These are phyloP conservation scores for Clarias gariepinus DNA, from an alignment of 2,113 vertebrate genomes.

Conservation along the genomic window DNA sequence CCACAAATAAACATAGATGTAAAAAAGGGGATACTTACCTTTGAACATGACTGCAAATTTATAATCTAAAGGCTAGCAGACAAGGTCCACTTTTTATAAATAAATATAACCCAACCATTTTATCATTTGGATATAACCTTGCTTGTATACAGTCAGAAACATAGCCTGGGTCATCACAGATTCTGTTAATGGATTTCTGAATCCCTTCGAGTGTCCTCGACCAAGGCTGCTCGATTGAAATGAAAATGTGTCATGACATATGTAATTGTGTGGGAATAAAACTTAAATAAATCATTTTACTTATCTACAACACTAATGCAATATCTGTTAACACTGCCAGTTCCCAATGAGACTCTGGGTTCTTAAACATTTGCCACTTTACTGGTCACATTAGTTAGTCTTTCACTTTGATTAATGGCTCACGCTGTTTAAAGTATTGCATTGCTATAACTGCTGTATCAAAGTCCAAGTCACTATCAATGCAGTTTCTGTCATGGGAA, in stretches of 20 bases:
- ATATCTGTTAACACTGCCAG: slow-evolving; percentile 36
- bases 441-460: background rate
- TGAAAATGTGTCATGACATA: slow-evolving; percentile 1
- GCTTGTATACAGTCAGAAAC: background rate
- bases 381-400: slow-evolving; percentile 57
- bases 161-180: background rate
- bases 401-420: slow-evolving; percentile 61
- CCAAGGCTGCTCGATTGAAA: background rate
- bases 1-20: no score
- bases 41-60: background rate
- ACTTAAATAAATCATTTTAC: slow-evolving; percentile 15
- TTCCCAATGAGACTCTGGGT: slow-evolving; percentile 9
- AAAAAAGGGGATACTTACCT: no score
- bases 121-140: background rate
- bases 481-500: background rate
- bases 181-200: slow-evolving; percentile 12
- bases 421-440: slow-evolving; percentile 48
- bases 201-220: background rate
- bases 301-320: slow-evolving; percentile 6
- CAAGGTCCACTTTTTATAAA: background rate
- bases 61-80: background rate
- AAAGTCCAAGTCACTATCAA: no score
- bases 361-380: background rate
- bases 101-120: background rate
- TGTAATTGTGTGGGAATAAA: slow-evolving; percentile 27